Conservation (phyloP, 2,113 vertebrate species). For the Sturnus vulgaris region DNA sequence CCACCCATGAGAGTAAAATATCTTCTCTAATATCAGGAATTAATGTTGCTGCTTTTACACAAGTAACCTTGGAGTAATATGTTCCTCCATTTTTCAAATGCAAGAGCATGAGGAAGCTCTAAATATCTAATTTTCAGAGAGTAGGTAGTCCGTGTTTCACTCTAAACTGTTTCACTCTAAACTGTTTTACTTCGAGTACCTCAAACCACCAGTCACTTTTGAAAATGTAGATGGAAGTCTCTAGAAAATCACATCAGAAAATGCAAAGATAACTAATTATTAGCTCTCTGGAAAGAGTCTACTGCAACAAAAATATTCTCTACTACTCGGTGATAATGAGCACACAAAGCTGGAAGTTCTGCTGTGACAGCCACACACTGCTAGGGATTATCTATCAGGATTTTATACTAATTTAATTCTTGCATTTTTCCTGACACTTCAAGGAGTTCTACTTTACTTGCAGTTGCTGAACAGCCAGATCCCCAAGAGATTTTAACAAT, state of each 20-base stretch:
- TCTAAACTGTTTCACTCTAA: background rate
- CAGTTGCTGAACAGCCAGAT: background rate
- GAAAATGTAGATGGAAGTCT: background rate
- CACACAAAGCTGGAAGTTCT: background rate
- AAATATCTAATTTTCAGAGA: background rate
- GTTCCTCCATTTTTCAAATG: background rate
- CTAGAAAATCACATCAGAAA: background rate
- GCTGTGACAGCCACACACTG: background rate
- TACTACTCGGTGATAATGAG: background rate
- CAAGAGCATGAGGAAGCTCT: background rate
- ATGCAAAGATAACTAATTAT: background rate
- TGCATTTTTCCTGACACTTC: background rate
- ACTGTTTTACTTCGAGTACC: background rate
- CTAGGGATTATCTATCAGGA: background rate
- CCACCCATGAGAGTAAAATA: background rate
- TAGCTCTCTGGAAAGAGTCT: background rate
- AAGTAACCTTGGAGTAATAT: background rate
- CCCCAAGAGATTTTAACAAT: background rate
- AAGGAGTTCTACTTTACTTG: background rate
- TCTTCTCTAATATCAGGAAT: background rate
- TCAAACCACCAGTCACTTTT: background rate
- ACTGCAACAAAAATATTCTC: background rate
- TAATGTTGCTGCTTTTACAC: background rate
- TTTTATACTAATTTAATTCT: background rate
- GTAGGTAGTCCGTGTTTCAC: background rate